Base-by-base conservation (phyloP, 2,888 invertebrate genomes). In the Melieria picta region DNA sequence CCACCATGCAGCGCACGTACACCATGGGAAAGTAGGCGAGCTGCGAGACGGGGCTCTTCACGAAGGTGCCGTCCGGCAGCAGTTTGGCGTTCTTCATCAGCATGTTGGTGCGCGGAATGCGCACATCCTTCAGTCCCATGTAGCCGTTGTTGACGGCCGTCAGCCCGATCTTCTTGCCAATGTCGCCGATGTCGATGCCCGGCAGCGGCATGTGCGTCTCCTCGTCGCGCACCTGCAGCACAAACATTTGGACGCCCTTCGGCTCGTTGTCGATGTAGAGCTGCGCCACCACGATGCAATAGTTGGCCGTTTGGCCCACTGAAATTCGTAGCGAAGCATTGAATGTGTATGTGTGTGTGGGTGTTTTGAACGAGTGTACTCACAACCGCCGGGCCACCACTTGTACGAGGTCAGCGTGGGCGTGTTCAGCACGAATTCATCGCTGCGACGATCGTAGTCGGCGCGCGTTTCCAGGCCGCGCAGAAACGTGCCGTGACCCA, bases 351-450 rank as follows among this genome's bases (percentile, higher is more conserved):
- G 6, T 3, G n/a, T 11, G 60, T 60, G 60, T n/a, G 47, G 2
- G 11, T 6, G 11, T 52, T 7, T 13, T 7, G 4, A 7, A n/a
- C 5, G 13, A 7, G 11, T n/a, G 47, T 61, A 90, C 94, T 90
- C 88, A 96, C 95, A 89, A 83, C 94, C 93, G 16, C 97, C 97
- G 13, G 96, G 96, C 97, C 97, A 97, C 96, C 96, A 97, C 88
- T 97, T 98, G 83, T 93, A 94, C 0, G 97, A 91, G 0, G 96
- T 93, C 16, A 96, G 87, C 0, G 93, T 93, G 0, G 97, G 97
- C 71, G 93, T 94, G 82, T 97, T 90, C 48, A 98, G 84, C 50
- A 96, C 87, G 83, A 98, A 97, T 87, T 97, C 94, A 83, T 95
- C 88, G 0, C 92, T 93, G 5, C 85, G 81, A 0, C 91, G 88